Conservation (phyloP, 2,888 invertebrate genomes). For the Macropis europaea region DNA sequence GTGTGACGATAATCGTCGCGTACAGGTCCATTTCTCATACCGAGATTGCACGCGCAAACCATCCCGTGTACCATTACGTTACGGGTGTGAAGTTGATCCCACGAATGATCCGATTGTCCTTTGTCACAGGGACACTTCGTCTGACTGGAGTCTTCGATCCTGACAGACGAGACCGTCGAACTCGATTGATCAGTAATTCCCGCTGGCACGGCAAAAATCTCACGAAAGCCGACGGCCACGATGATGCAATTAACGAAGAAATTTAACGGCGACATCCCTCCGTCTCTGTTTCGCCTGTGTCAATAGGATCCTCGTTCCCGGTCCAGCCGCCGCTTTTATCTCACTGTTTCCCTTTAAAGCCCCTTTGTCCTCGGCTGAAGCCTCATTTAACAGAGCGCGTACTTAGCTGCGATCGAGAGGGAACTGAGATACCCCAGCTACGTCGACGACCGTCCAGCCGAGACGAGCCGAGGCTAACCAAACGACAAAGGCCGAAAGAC, state of each 20-base stretch:
- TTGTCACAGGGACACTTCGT: neutral
- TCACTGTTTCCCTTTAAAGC: neutral
- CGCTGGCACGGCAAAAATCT: neutral
- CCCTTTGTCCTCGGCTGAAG: constrained; percentile 2
- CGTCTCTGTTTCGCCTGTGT: neutral
- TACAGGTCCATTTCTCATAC: constrained; percentile 42
- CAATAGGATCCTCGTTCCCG: neutral
- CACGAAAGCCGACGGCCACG: neutral
- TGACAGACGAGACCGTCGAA: neutral
- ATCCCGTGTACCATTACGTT: constrained; percentile 65
- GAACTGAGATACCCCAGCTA: constrained; percentile 28
- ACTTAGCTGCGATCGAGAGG: constrained; percentile 23
- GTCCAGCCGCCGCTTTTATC: neutral
- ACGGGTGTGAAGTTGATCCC: constrained; percentile 15
- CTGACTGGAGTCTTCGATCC: neutral
- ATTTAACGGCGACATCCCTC: neutral
- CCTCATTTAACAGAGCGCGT: constrained; percentile 22
- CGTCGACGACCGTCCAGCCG: neutral
- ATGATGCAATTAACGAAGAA: neutral
- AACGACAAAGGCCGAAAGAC: constrained; percentile 23
- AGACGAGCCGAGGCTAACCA: constrained; percentile 5
- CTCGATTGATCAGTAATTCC: neutral
- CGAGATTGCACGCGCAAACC: constrained; percentile 69
- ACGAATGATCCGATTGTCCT: constrained; percentile 15
- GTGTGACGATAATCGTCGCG: constrained; percentile 72